A percentile compares a stretch with the other conserved stretches of the same genome.
Conservation (phyloP, 2,797 vertebrate genomes). For the Paratrypauchen microcephalus region DNA sequence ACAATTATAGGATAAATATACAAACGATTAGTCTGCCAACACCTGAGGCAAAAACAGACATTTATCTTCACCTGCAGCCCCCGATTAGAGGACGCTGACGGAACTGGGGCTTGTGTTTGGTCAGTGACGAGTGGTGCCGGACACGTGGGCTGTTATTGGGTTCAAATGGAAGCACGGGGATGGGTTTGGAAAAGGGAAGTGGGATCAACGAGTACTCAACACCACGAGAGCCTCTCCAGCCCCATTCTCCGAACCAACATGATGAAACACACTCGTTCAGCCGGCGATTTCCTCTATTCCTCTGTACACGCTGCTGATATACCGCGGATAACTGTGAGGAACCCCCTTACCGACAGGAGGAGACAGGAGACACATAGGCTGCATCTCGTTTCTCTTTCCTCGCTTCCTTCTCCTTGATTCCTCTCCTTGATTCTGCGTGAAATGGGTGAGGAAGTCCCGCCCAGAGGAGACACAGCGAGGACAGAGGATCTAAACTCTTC, state of each 20-base stretch:
- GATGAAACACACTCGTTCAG: constrained; percentile 59
- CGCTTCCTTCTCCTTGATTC: too few relatives aligned
- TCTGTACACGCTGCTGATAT: constrained; percentile 3
- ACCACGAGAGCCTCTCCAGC: constrained; percentile 79
- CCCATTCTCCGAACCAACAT: constrained; percentile 75
- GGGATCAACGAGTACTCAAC: constrained; percentile 80
- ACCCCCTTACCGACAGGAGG: not conserved
- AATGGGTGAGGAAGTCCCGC: too few relatives aligned
- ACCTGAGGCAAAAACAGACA: too few relatives aligned
- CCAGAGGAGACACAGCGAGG: too few relatives aligned
- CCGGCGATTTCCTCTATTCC: constrained; percentile 7
- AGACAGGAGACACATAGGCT: not conserved
- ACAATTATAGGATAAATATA: too few relatives aligned
- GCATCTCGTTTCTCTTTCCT: too few relatives aligned
- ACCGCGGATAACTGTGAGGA: not conserved
- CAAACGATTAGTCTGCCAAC: too few relatives aligned
- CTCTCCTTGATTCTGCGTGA: too few relatives aligned
- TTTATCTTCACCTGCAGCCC: too few relatives aligned
- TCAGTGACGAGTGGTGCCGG: constrained; percentile 73
- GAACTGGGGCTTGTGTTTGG: constrained; percentile 71
- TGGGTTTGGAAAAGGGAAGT: constrained; percentile 75
- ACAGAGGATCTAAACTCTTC: too few relatives aligned
- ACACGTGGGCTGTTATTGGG: constrained; percentile 79
- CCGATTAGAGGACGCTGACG: constrained; percentile 36
- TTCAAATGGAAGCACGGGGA: constrained; percentile 77